Percentiles rank a stretch among this genome's conserved stretches.
These are phyloP conservation scores for Drosophila gaucha DNA, from an alignment of 2,888 invertebrate genomes.

Conservation along the genomic window DNA sequence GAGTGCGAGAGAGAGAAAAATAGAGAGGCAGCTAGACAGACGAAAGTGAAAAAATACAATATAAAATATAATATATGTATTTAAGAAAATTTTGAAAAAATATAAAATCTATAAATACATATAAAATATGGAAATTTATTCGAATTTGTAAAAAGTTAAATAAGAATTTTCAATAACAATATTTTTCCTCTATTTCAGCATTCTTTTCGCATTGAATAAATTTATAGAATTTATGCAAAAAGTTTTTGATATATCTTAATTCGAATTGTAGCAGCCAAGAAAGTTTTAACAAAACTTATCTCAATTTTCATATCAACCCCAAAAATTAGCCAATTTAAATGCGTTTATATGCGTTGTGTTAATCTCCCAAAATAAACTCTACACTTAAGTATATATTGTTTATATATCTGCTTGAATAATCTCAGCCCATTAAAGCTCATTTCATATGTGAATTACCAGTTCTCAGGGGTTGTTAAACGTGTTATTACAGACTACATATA, in stretches of 20 bases:
- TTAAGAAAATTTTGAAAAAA: too few relatives aligned
- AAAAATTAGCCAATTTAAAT: background rate
- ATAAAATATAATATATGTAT: too few relatives aligned
- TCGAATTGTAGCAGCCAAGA: background rate
- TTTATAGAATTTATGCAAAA: background rate
- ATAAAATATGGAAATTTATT: too few relatives aligned
- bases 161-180: too few relatives aligned
- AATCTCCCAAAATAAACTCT: slow-evolving; percentile 6
- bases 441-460: slow-evolving; percentile 34
- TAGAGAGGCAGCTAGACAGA: too few relatives aligned
- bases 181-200: too few relatives aligned
- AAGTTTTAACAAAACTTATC: background rate
- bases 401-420: slow-evolving; percentile 11
- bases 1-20: too few relatives aligned
- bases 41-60: too few relatives aligned
- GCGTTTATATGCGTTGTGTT: background rate
- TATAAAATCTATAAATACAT: too few relatives aligned
- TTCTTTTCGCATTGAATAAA: too few relatives aligned
- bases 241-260: background rate
- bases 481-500: slow-evolving; percentile 14
- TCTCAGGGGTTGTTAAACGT: slow-evolving; percentile 25
- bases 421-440: slow-evolving; percentile 13
- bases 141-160: too few relatives aligned
- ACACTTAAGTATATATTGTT: slow-evolving; percentile 1
- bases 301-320: background rate